These are phyloP conservation scores for Caranx ignobilis DNA, from an alignment of 2,113 vertebrate species.

Conservation along the genomic window DNA sequence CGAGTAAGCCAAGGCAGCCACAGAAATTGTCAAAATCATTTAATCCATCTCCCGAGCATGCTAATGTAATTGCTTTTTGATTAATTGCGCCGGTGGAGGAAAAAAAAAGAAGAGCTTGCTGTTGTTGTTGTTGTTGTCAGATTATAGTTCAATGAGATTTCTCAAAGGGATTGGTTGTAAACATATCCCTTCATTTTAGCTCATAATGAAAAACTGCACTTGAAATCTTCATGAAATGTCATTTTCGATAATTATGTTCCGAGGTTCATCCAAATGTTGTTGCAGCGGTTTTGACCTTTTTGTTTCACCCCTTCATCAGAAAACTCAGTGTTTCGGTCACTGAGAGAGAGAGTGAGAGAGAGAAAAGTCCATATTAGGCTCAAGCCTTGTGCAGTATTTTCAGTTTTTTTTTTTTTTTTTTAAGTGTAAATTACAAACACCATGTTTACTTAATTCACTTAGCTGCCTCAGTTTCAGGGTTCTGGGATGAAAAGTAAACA, in stretches of 20 bases:
- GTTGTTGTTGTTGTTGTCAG: conserved; percentile 72
- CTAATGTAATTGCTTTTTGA: conserved; percentile 81
- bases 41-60: conserved; percentile 72
- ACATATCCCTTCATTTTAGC: conserved; percentile 63
- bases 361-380: not conserved
- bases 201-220: conserved; percentile 57
- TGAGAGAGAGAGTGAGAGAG: too few relatives aligned
- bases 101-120: conserved; percentile 33
- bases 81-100: conserved; percentile 62
- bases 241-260: conserved; percentile 59
- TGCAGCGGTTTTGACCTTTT: not conserved
- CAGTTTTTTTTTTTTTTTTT: too few relatives aligned
- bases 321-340: not conserved
- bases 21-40: conserved; percentile 77
- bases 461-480: not conserved
- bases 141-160: conserved; percentile 69
- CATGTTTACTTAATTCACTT: too few relatives aligned
- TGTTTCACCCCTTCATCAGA: not conserved
- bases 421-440: not conserved
- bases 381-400: not conserved
- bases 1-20: conserved; percentile 38
- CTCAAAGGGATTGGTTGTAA: conserved; percentile 68
- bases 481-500: too few relatives aligned
- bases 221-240: conserved; percentile 58
- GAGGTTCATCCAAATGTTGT: conserved; percentile 35